Evolutionary conservation across 2,888 invertebrate genomes (phyloP).

Genomic region (Erpobdella octoculata): DNA sequence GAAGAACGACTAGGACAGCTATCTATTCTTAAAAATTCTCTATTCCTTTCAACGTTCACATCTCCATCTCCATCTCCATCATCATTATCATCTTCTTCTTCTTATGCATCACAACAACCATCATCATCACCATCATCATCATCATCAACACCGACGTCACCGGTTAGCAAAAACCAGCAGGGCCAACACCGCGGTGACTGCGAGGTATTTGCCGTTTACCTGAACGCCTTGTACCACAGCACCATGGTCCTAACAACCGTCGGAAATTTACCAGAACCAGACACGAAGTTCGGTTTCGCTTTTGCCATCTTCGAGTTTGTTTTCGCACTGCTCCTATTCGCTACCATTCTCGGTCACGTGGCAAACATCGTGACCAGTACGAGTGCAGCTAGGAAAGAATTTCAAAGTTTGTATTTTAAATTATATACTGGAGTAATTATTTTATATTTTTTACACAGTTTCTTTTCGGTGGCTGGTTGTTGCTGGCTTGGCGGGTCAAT

Average conservation of each 20-base stretch:
- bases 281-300: conserved; percentile 86
- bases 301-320: conserved; percentile 89
- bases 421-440: too few species aligned
- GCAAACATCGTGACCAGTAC: conserved; percentile 96
- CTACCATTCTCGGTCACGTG: conserved; percentile 90
- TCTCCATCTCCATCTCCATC: too few species aligned
- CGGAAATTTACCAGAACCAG: conserved; percentile 80
- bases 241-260: conserved; percentile 89
- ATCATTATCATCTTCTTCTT: too few species aligned
- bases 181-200: neutral
- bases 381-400: conserved; percentile 91
- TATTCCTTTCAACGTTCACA: too few species aligned
- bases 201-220: conserved; percentile 66
- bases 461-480: too few species aligned
- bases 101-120: too few species aligned
- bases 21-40: too few species aligned
- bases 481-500: too few species aligned
- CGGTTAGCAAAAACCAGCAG: neutral
- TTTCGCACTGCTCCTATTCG: conserved; percentile 87
- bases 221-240: conserved; percentile 97
- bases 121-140: neutral
- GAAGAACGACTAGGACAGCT: too few species aligned
- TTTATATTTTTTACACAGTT: too few species aligned
- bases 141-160: neutral
- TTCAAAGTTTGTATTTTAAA: too few species aligned